A percentile compares a stretch with the other conserved stretches of the same genome.
Conservation (phyloP, 1,140 invertebrate genomes). For the Sycophila sp. region DNA sequence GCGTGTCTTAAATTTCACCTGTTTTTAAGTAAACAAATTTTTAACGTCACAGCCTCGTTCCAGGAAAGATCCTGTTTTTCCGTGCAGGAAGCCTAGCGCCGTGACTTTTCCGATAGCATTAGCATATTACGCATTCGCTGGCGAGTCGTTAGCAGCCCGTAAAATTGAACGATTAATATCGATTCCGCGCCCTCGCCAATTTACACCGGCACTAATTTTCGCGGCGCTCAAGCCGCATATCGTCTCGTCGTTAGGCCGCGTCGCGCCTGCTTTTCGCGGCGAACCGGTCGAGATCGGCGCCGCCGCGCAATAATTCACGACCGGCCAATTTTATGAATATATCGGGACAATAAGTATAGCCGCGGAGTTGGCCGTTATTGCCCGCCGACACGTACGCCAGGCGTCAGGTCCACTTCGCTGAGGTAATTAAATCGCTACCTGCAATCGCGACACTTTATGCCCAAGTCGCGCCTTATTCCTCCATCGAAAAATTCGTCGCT, state of each 20-base stretch:
- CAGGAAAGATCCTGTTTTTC: no score
- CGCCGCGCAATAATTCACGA: conserved; percentile 9
- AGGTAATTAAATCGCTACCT: conserved; percentile 32
- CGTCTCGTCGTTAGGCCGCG: not conserved
- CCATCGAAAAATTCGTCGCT: not conserved
- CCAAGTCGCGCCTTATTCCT: no score
- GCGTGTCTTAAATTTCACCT: no score
- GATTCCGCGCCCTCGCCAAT: not conserved
- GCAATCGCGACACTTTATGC: no score
- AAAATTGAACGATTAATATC: conserved; percentile 1
- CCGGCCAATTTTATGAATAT: conserved; percentile 29
- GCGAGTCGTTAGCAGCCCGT: not conserved
- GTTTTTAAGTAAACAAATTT: no score
- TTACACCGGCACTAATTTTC: conserved; percentile 1
- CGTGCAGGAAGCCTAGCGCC: no score
- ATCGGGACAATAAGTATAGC: conserved; percentile 30
- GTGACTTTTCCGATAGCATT: not conserved
- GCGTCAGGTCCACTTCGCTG: conserved; percentile 17
- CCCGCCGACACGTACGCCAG: conserved; percentile 22
- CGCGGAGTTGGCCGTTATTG: conserved; percentile 21
- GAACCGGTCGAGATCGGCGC: not conserved
- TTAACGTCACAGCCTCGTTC: no score
- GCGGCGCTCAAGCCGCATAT: not conserved
- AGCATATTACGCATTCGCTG: not conserved
- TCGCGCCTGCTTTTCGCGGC: not conserved